Percentiles rank a stretch among this genome's conserved stretches.
Evolutionary conservation across 2,888 invertebrate genomes (phyloP).

Genomic region (Teleiodes luculella): DNA sequence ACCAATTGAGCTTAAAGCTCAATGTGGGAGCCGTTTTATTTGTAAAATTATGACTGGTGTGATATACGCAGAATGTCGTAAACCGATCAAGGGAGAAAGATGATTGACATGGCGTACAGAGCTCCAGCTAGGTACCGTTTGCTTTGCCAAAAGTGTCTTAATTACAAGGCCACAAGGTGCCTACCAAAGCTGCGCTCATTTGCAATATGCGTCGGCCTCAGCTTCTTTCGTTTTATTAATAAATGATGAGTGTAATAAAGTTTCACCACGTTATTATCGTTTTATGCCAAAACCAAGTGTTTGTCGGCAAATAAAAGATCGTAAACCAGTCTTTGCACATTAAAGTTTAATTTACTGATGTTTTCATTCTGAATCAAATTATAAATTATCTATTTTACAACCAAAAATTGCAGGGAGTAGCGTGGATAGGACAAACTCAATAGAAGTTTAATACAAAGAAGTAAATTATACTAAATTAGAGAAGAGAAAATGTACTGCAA

Average conservation of each 20-base stretch:
- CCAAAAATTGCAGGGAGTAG: neutral
- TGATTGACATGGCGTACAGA: too few species aligned
- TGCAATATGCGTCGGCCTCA: neutral
- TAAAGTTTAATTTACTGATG: neutral
- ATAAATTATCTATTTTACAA: neutral
- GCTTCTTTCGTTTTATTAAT: neutral
- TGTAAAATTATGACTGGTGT: too few species aligned
- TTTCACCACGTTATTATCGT: constrained; percentile 3
- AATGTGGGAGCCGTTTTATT: too few species aligned
- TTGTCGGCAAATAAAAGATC: neutral
- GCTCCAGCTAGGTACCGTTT: too few species aligned
- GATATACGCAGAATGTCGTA: too few species aligned
- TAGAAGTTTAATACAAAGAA: too few species aligned
- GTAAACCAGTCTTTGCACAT: neutral
- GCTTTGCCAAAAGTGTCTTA: too few species aligned
- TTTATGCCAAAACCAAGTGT: neutral
- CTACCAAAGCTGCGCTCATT: neutral
- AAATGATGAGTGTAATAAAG: neutral
- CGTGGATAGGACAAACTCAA: too few species aligned
- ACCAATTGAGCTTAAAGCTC: too few species aligned
- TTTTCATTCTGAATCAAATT: neutral
- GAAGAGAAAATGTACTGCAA: too few species aligned
- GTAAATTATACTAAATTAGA: too few species aligned
- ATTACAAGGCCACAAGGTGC: neutral
- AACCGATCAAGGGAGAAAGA: too few species aligned